These are phyloP conservation scores for Urocyon cinereoargenteus DNA, from an alignment of 2,797 vertebrate species.

Conservation along the genomic window DNA sequence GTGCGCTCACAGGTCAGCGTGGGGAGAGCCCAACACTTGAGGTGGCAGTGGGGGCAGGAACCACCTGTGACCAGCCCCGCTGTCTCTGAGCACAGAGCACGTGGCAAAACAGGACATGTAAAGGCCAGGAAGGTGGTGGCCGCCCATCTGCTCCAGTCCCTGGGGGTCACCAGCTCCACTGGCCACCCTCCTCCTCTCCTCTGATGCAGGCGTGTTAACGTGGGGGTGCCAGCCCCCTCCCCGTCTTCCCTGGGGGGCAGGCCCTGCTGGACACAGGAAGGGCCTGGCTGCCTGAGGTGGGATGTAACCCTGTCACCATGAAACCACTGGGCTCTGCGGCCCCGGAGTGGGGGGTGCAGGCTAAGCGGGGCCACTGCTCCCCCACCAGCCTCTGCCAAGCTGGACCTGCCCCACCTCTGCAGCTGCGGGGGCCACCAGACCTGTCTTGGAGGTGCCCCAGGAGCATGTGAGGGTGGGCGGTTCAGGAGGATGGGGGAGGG, in stretches of 20 bases:
- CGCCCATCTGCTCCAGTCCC: background rate
- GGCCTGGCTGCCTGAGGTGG: background rate
- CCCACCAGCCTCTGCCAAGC: background rate
- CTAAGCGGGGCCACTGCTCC: background rate
- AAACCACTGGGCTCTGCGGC: background rate
- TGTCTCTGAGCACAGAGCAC: fast-evolving
- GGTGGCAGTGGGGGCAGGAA: background rate
- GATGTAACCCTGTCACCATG: background rate
- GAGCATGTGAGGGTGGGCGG: fast-evolving
- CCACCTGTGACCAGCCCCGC: fast-evolving
- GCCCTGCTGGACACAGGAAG: background rate
- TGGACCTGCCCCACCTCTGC: background rate
- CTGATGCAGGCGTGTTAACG: background rate
- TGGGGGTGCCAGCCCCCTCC: too few species aligned
- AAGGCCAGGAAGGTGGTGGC: background rate
- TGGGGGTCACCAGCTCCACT: background rate
- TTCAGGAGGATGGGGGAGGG: background rate
- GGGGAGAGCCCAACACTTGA: fast-evolving
- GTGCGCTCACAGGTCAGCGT: background rate
- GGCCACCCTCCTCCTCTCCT: background rate
- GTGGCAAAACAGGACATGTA: background rate
- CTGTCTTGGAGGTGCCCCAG: background rate
- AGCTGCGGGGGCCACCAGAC: background rate
- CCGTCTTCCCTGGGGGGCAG: background rate
- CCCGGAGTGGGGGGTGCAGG: background rate